phyloP scores from a whole-genome alignment of 2,797 vertebrate genomes.

The Saxicola maurus region DNA sequence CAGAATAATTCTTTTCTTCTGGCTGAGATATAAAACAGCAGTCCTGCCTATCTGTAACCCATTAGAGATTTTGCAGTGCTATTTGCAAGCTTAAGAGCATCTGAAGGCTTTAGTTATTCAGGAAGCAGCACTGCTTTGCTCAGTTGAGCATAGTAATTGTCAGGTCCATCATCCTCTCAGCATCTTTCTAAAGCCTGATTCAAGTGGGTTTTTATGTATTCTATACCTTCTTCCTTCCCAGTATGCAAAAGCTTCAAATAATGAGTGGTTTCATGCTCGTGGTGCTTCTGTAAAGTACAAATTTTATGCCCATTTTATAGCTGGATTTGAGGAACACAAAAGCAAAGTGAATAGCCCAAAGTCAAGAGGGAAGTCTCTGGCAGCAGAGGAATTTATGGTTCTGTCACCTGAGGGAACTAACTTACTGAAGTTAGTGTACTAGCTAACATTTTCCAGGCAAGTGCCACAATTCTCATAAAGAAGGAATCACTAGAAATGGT shows the following conservation, averaged over 20 bases:
- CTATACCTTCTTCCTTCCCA: background rate
- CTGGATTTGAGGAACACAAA: background rate
- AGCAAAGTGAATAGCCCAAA: background rate
- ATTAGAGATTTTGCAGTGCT: background rate
- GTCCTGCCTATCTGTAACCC: background rate
- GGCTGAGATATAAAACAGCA: constrained; percentile 6
- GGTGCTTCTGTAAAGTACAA: background rate
- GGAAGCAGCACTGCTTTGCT: background rate
- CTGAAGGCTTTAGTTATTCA: background rate
- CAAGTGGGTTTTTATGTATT: background rate
- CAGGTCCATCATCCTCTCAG: background rate
- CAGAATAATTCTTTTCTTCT: constrained; percentile 6
- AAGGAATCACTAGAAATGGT: background rate
- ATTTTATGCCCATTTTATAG: background rate
- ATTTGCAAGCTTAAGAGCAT: background rate
- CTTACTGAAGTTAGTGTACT: background rate
- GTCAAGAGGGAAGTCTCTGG: background rate
- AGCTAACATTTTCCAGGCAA: background rate
- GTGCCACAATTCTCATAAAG: background rate
- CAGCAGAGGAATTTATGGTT: background rate
- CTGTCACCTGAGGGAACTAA: background rate
- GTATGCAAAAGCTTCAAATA: background rate
- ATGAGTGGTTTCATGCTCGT: background rate
- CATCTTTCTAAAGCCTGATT: background rate
- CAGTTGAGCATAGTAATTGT: background rate